Base-by-base conservation (phyloP, 2,888 invertebrate genomes). In the Xestia rhomboidea region DNA sequence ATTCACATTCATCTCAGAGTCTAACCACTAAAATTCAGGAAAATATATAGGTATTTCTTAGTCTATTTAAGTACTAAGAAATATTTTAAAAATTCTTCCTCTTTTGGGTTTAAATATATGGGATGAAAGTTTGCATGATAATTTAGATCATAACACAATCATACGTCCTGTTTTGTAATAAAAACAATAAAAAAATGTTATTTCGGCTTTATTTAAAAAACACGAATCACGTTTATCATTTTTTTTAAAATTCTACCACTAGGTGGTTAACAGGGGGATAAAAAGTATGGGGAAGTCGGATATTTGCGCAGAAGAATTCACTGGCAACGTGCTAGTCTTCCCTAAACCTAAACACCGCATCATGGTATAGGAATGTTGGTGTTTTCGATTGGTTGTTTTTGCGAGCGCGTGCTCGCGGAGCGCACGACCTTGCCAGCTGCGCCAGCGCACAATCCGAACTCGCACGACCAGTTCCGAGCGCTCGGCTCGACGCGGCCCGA, bases 401-500 rank as follows among this genome's bases (percentile, higher is more conserved):
- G 94, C 94, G 92, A 93, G 92, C 93, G 93, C 93, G 93, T 91
- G 92, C 90, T 87, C 86, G 84, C 79, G 69, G 77, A 88, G 91
- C 92, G 92, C 91, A 92, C 95, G 96, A 95, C 96, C 96, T 96
- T 96, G 96, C 94, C 95, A 91, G 93, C 93, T 92, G 93, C 91
- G 92, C 89, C 90, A 89, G 90, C 89, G 91, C 91, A 89, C 91
- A 91, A 92, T 89, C 90, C 90, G 91, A 94, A 95, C 95, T 92
- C 89, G 95, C 92, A 88, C 91, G 92, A 95, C 96, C 93, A 94
- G 96, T 96, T 95, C 89, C 88, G 87, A 90, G 79, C 89, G 88
- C 88, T 80, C 64, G 74, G 80, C 60, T 84, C 62, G 67, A 79
- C 70, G 82, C 83, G 77, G 74, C 77, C 73, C 41, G 78, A 79